These are phyloP conservation scores for Gymnorhina tibicen DNA, from an alignment of 2,113 vertebrate species.

Conservation along the genomic window DNA sequence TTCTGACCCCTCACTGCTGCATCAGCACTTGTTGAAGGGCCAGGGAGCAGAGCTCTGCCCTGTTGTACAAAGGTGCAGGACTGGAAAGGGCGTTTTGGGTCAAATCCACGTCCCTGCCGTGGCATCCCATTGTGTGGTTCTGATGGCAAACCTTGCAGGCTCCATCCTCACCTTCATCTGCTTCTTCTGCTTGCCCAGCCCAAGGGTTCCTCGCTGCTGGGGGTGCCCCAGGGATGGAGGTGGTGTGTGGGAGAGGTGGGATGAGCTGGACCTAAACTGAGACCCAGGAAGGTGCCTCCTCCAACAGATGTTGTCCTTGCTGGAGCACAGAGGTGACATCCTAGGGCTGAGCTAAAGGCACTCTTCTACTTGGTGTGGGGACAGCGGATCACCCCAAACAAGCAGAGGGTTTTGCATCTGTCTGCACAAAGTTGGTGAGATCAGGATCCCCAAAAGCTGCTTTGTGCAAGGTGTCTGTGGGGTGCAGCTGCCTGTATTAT, in stretches of 20 bases:
- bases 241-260: neutral
- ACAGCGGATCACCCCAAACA: neutral
- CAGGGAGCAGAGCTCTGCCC: neutral
- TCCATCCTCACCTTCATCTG: neutral
- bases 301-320: neutral
- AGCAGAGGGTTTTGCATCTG: accelerated
- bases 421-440: neutral
- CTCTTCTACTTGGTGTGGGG: accelerated
- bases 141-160: neutral
- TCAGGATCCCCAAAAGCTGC: neutral
- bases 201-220: neutral
- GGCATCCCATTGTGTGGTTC: neutral
- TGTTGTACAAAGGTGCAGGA: neutral
- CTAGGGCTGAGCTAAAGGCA: neutral
- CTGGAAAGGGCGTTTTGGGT: neutral
- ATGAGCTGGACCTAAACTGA: neutral
- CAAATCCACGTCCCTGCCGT: neutral
- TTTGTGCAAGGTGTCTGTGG: neutral
- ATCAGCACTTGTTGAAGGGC: neutral
- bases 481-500: neutral
- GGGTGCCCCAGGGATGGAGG: neutral
- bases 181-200: neutral
- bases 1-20: neutral
- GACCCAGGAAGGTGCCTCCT: neutral
- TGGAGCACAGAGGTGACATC: neutral